These are phyloP conservation scores for Pipistrellus kuhlii DNA, from an alignment of 2,797 vertebrate species.

Conservation along the genomic window DNA sequence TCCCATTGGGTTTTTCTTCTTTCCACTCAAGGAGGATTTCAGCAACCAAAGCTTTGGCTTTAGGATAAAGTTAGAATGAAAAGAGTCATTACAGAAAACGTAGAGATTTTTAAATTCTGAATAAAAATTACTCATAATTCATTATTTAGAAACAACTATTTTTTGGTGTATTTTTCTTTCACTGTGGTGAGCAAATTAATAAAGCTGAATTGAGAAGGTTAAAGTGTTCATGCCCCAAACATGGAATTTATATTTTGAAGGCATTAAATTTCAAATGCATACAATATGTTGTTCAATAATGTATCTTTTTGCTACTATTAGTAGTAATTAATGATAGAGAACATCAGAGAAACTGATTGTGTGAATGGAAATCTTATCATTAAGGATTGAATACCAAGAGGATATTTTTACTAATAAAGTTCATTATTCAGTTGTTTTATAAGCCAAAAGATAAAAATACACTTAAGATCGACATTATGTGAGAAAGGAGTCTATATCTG, in stretches of 20 bases:
- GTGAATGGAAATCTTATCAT: conserved; percentile 54
- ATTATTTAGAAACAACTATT: conserved; percentile 1
- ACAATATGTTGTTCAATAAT: conserved; percentile 34
- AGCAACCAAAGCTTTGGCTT: neutral
- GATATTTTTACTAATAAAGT: conserved; percentile 67
- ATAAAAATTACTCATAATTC: conserved; percentile 45
- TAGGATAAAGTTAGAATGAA: conserved; percentile 15
- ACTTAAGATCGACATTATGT: neutral
- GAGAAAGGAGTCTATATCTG: neutral
- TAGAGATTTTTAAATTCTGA: conserved; percentile 47
- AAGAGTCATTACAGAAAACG: conserved; percentile 28
- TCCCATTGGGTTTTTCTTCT: neutral
- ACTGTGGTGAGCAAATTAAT: conserved; percentile 39
- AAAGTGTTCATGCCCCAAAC: conserved; percentile 31
- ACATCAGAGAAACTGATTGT: conserved; percentile 40
- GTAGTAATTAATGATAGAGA: conserved; percentile 63
- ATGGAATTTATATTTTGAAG: conserved; percentile 42
- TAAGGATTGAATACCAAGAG: conserved; percentile 42
- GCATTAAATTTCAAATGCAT: conserved; percentile 58
- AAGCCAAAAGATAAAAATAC: conserved; percentile 28
- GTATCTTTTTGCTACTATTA: neutral
- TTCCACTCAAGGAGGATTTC: neutral
- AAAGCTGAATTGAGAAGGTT: conserved; percentile 45
- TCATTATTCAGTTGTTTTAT: conserved; percentile 59
- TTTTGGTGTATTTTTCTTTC: conserved; percentile 28